phyloP scores from a whole-genome alignment of 2,797 vertebrate genomes.

The Kryptolebias ocellatus region DNA sequence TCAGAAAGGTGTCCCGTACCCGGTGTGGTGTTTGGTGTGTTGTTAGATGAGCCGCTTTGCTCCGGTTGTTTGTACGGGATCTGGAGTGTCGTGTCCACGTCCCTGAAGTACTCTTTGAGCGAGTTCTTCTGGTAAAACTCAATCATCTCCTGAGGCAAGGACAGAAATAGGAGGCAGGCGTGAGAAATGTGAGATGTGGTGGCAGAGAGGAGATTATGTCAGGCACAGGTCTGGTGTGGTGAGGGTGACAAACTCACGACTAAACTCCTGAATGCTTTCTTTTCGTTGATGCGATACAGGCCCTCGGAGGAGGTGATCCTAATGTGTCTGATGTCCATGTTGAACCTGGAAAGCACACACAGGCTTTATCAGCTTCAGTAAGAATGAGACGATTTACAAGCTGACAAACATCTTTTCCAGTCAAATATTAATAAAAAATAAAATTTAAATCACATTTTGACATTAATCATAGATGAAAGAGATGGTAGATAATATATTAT shows the following conservation, averaged over 20 bases:
- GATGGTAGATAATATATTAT: background rate
- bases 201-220: conserved; percentile 6
- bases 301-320: conserved; percentile 88
- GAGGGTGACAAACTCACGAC: conserved; percentile 73
- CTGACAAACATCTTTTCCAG: too few species aligned
- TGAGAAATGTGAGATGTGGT: background rate
- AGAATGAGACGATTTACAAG: background rate
- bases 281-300: conserved; percentile 91
- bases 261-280: conserved; percentile 91
- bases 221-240: background rate
- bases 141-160: conserved; percentile 85
- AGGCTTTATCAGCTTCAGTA: background rate
- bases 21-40: conserved; percentile 38
- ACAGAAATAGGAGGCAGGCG: background rate
- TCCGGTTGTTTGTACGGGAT: conserved; percentile 89
- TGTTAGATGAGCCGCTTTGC: conserved; percentile 58
- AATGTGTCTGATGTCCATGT: conserved; percentile 91
- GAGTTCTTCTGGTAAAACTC: conserved; percentile 90
- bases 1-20: conserved; percentile 44
- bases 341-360: conserved; percentile 80
- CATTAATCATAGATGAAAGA: background rate
- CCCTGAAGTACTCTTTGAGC: conserved; percentile 92
- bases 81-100: conserved; percentile 86
- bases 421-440: background rate
- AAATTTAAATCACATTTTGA: background rate